Evolutionary conservation across 2,113 vertebrate genomes (phyloP).

Genomic region (Phyllostomus hastatus): DNA sequence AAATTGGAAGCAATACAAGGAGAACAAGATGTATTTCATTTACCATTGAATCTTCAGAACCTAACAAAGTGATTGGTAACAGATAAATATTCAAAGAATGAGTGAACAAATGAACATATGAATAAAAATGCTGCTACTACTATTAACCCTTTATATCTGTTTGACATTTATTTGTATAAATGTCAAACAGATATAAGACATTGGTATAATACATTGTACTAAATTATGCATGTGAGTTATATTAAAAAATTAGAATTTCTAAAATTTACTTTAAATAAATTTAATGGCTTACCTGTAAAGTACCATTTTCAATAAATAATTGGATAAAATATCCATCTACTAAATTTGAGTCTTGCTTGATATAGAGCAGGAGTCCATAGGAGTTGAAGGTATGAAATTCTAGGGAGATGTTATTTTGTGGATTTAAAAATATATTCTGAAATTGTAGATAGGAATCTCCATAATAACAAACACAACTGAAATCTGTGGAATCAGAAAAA

Average conservation of each 20-base stretch:
- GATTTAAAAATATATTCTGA: conserved; percentile 79
- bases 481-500: conserved; percentile 74
- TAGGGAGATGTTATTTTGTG: conserved; percentile 82
- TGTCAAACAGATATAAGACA: no score
- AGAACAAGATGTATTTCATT: neutral
- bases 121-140: neutral
- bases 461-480: conserved; percentile 79
- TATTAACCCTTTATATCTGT: neutral
- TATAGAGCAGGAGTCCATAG: conserved; percentile 84
- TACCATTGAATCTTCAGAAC: neutral
- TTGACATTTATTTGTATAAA: neutral
- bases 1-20: neutral
- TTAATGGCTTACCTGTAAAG: conserved; percentile 82
- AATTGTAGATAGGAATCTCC: conserved; percentile 88
- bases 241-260: neutral
- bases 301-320: conserved; percentile 82
- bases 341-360: conserved; percentile 77
- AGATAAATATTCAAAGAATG: neutral
- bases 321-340: conserved; percentile 81
- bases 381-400: conserved; percentile 82
- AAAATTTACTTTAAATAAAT: neutral
- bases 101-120: neutral
- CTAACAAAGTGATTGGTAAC: neutral
- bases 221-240: neutral
- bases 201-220: neutral